These are phyloP conservation scores for Cynocephalus volans DNA, from an alignment of 2,113 vertebrate genomes.

Conservation along the genomic window DNA sequence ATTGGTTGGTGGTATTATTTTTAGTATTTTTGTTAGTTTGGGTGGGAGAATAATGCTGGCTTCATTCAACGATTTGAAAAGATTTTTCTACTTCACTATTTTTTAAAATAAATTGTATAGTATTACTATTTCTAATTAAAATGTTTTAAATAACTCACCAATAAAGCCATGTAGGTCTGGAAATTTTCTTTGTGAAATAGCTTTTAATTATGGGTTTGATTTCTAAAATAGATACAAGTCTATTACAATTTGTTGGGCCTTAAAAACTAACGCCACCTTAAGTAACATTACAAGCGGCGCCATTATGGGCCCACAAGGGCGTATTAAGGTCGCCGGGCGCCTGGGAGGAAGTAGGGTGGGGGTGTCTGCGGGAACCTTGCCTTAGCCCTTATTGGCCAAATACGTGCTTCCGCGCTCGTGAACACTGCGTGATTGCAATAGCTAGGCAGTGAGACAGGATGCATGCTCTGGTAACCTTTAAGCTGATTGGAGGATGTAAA, in stretches of 20 bases:
- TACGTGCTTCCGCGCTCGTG: too few relatives aligned
- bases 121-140: background rate
- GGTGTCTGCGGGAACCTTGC: too few relatives aligned
- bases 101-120: background rate
- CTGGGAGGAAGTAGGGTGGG: too few relatives aligned
- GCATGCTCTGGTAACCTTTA: too few relatives aligned
- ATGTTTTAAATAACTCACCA: background rate
- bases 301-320: too few relatives aligned
- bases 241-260: background rate
- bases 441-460: too few relatives aligned
- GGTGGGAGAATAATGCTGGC: background rate
- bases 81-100: background rate
- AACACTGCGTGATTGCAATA: too few relatives aligned
- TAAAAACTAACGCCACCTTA: too few relatives aligned
- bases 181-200: background rate
- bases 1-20: background rate
- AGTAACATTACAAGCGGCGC: too few relatives aligned
- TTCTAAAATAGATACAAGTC: background rate
- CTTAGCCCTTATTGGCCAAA: too few relatives aligned
- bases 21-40: background rate
- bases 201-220: background rate
- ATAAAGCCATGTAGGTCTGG: background rate
- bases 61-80: background rate
- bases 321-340: too few relatives aligned
- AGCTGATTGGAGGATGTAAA: too few relatives aligned